Base-by-base conservation (phyloP, 2,113 vertebrate species). In the Hemiscyllium ocellatum region DNA sequence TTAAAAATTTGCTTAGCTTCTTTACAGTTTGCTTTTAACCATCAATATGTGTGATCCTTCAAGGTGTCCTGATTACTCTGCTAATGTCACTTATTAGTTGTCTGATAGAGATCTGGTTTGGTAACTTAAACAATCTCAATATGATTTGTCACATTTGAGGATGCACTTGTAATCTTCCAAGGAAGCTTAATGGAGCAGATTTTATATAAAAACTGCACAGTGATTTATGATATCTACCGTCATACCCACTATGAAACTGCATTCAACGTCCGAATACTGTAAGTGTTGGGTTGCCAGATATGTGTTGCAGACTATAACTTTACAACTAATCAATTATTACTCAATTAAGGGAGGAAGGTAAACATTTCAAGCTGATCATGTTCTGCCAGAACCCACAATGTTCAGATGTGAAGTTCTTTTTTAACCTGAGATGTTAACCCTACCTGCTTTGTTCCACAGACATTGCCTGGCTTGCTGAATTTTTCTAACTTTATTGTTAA, bases 141-240 rank as follows among this genome's bases (percentile, higher is more conserved):
- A 69, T 83, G 72, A 76, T 76, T 33, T 76, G 13, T 83, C 96
- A 96, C 96, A 96, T 80, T 97, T 96, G 76, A 96, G 33, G 96
- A 97, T 96, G 96, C 95, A 95, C 72, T 47, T 76, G 80, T 94
- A 96, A 29, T 96, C 66, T 96, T 93, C 96, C 95, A 97, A 96
- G 96, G 80, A 96, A 96, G 95, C 95, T 96, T 97, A 96, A 97
- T 96, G 96, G 97, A 96, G 96, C 96, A 90, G 96, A 96, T 8
- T 72, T 70, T 61, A 61, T 33, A n/a, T 33, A 95, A 96, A 90
- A 96, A 96, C 61, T 50, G 0, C 1, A 19, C n/a, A 12, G 65
- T 3, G 0, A 96, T 96, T 97, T 96, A 96, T 96, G 96, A 96
- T 4, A 96, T 96, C 70, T 61, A 37, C 0, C 50, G 47, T 76